These are phyloP conservation scores for Pterophyllum scalare DNA, from an alignment of 2,113 vertebrate species.

Conservation along the genomic window DNA sequence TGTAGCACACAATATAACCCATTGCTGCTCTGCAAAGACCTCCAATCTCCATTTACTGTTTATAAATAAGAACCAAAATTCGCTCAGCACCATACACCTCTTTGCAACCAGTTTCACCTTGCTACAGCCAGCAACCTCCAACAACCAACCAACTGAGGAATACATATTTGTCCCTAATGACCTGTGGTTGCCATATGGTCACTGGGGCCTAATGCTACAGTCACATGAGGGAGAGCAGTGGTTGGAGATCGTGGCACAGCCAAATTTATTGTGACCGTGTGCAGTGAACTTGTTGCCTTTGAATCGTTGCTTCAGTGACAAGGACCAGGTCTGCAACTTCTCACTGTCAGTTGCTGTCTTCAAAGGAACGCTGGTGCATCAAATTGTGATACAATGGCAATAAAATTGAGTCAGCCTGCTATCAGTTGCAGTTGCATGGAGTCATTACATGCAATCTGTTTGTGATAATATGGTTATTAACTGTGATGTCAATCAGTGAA, in stretches of 20 bases:
- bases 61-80: background rate
- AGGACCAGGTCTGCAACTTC: background rate
- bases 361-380: background rate
- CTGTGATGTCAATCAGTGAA: background rate
- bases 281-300: background rate
- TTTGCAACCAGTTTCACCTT: background rate
- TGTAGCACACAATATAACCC: conserved; percentile 82
- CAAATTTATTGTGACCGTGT: background rate
- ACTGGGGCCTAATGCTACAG: background rate
- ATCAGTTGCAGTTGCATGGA: background rate
- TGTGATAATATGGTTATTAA: background rate
- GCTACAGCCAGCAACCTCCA: background rate
- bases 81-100: background rate
- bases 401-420: background rate
- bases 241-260: background rate
- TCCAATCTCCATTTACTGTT: conserved; percentile 50
- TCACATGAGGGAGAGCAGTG: background rate
- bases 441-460: background rate
- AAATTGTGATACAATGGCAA: background rate
- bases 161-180: background rate
- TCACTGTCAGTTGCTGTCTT: background rate
- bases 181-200: background rate
- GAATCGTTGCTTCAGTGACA: background rate
- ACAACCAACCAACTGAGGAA: background rate
- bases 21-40: conserved; percentile 68